A percentile compares a stretch with the other conserved stretches of the same genome.
phyloP scores from a whole-genome alignment of 2,888 invertebrate genomes.

The Spilosoma lubricipeda region DNA sequence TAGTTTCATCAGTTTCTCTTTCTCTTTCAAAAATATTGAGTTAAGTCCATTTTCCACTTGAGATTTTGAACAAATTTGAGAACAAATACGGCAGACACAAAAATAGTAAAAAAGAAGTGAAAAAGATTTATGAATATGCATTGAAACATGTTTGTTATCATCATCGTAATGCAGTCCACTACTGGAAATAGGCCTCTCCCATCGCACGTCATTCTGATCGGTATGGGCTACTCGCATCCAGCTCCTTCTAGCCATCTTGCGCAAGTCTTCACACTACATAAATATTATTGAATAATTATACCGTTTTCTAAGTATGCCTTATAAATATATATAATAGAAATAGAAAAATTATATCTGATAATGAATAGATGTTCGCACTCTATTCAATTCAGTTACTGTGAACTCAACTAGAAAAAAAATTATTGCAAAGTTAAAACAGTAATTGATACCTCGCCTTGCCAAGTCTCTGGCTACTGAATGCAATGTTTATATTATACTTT shows the following conservation, averaged over 20 bases:
- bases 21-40: too few species aligned
- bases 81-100: not conserved
- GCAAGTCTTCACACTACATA: too few species aligned
- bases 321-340: not conserved
- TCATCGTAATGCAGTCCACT: too few species aligned
- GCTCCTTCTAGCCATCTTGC: too few species aligned
- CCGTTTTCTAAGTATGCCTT: not conserved
- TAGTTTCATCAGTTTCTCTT: too few species aligned
- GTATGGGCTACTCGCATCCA: too few species aligned
- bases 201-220: too few species aligned
- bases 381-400: constrained; percentile 1
- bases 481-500: not conserved
- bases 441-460: constrained; percentile 1
- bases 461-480: not conserved
- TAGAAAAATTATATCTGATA: not conserved
- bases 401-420: not conserved
- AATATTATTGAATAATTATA: not conserved
- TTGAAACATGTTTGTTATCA: not conserved
- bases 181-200: too few species aligned
- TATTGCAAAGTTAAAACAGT: not conserved
- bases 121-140: not conserved
- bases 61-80: not conserved
- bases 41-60: not conserved
- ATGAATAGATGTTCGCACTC: constrained; percentile 1
- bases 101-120: not conserved